A percentile compares a stretch with the other conserved stretches of the same genome.
These are phyloP conservation scores for Sus scrofa DNA, from an alignment of 2,113 vertebrate genomes.

Conservation along the genomic window DNA sequence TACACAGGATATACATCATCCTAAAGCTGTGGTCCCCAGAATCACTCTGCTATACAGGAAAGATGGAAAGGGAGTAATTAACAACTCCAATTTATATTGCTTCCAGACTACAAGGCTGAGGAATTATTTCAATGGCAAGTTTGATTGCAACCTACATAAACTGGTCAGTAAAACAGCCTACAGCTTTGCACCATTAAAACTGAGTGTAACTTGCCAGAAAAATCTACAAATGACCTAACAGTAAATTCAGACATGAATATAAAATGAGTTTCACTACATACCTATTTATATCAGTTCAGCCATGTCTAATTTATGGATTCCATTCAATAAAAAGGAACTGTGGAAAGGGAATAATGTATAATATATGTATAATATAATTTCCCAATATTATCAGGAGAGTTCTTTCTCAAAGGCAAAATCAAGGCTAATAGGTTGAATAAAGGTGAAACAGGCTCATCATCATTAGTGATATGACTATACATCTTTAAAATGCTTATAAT, in stretches of 20 bases:
- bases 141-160: constrained; percentile 26
- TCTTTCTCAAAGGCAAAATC: constrained; percentile 49
- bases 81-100: neutral
- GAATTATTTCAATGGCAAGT: constrained; percentile 42
- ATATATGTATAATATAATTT: constrained; percentile 30
- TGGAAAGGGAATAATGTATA: neutral
- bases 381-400: neutral
- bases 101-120: neutral
- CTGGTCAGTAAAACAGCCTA: constrained; percentile 20
- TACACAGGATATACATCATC: neutral
- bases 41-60: neutral
- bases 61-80: neutral
- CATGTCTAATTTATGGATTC: constrained; percentile 33
- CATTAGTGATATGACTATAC: neutral
- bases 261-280: neutral
- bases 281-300: constrained; percentile 44
- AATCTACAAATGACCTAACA: constrained; percentile 46
- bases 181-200: constrained; percentile 57
- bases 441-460: neutral
- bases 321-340: constrained; percentile 27
- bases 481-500: neutral
- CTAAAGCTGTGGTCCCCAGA: constrained; percentile 19
- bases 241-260: constrained; percentile 61
- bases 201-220: constrained; percentile 40
- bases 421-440: constrained; percentile 23